Base-by-base conservation (phyloP, 37 sponge, comb jelly and placozoan species). In the Oopsacas minuta region DNA sequence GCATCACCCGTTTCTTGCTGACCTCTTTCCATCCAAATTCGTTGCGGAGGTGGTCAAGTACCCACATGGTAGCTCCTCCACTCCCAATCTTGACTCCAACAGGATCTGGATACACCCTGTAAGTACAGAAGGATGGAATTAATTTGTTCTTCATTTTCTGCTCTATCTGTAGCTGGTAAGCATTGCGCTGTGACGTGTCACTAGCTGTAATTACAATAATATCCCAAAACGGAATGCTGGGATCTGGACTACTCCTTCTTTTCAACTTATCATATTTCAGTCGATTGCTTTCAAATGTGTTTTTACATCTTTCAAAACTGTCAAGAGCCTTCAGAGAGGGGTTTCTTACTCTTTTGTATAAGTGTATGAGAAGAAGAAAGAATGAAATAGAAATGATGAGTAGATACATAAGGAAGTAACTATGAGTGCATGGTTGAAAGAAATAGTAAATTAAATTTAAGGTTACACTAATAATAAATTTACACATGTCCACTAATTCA, bases 11-110 rank as follows among this genome's bases (percentile, higher is more conserved):
- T 81, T 61, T 84, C 85, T 61, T n/a, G 30, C 75, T 61, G 28
- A 61, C 20, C 75, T 61, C 75, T 61, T n/a, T 12, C 75, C 75
- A 61, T 5, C 75, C 75, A 39, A 86, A 52, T 1, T 88, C 87
- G 39, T 23, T 36, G 51, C 53, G 81, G 3, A 93, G 86, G 36
- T 85, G 69, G 36, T 90, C 88, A 36, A 93, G 53, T 34, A 52
- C 89, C 36, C 89, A 52, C 85, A 93, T 83, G 17, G 89, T 87
- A 12, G 93, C 88, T 30, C 93, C 93, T 23, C 93, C 93, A 88
- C 85, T 85, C 10, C 93, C 93, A 28, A 93, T 86, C 86, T 93
- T 93, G 0, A 82, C 86, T 46, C 91, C 93, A 22, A 82, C 84
- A 52, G 91, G 93, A 36, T 93, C 93, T 86, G 83, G 52, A 42